A percentile compares a stretch with the other conserved stretches of the same genome.
These are phyloP conservation scores for Drosophila prolongata DNA, from an alignment of 2,888 invertebrate genomes.

Conservation along the genomic window DNA sequence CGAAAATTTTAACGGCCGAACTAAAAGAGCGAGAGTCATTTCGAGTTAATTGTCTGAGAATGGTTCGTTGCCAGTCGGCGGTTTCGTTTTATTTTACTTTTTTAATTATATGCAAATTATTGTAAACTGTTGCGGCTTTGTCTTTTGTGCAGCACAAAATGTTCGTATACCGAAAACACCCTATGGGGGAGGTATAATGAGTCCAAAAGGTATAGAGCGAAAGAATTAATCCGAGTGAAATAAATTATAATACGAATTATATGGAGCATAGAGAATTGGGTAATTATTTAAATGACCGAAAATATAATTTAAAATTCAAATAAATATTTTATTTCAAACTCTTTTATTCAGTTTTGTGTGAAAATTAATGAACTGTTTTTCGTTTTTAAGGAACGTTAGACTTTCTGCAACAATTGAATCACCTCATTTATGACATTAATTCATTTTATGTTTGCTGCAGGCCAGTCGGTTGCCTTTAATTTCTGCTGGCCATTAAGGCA, in stretches of 20 bases:
- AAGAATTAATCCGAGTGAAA: too few species aligned
- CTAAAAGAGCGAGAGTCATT: slow-evolving; percentile 39
- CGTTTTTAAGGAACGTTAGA: background rate
- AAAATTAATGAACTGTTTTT: too few species aligned
- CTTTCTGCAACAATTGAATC: background rate
- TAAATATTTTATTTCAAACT: too few species aligned
- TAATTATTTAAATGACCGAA: too few species aligned
- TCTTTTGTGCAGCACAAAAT: slow-evolving; percentile 20
- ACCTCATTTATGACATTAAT: slow-evolving; percentile 10
- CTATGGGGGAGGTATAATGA: slow-evolving; percentile 2
- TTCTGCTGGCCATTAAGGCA: slow-evolving; percentile 42
- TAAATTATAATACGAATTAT: too few species aligned
- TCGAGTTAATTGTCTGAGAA: slow-evolving; percentile 59
- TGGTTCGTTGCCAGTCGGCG: slow-evolving; percentile 39
- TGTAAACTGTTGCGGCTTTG: slow-evolving; percentile 63
- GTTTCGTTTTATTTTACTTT: slow-evolving; percentile 38
- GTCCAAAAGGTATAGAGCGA: background rate
- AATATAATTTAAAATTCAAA: too few species aligned
- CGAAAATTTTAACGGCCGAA: slow-evolving; percentile 13
- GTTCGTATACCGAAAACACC: slow-evolving; percentile 10
- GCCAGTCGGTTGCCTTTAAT: slow-evolving; percentile 12
- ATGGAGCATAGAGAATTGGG: too few species aligned
- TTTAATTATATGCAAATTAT: slow-evolving; percentile 64
- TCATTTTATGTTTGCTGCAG: slow-evolving; percentile 13
- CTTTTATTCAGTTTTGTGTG: too few species aligned